Conservation (phyloP, 1,140 invertebrate genomes). For the Drosophila melanogaster region Release_6_plus_ISO1_MT NC_004354.4:17146001-17146500, state of each 20-base stretch:
- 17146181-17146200: slow-evolving; percentile 6
- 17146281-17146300: slow-evolving; percentile 30
- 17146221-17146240: not conserved
- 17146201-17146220: slow-evolving; percentile 16
- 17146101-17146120: slow-evolving; percentile 22
- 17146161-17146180: slow-evolving; percentile 5
- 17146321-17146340: slow-evolving; percentile 47
- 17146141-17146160: slow-evolving; percentile 9
- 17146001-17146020: slow-evolving; percentile 29
- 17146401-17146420: slow-evolving; percentile 50
- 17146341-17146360: slow-evolving; percentile 27
- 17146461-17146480: slow-evolving; percentile 52
- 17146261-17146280: slow-evolving; percentile 49
- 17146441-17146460: slow-evolving; percentile 66
- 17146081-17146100: slow-evolving; percentile 53
- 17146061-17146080: slow-evolving; percentile 11
- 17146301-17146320: slow-evolving; percentile 55
- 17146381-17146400: slow-evolving; percentile 7
- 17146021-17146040: slow-evolving; percentile 64
- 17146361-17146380: slow-evolving; percentile 37
- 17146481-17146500: slow-evolving; percentile 41
- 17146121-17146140: slow-evolving; percentile 53
- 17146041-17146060: not conserved
- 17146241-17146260: slow-evolving; percentile 20
- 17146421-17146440: slow-evolving; percentile 39